Percentiles rank a stretch among this genome's conserved stretches.
phyloP scores from a whole-genome alignment of 2,113 vertebrate genomes.

The Nibea albiflora region DNA sequence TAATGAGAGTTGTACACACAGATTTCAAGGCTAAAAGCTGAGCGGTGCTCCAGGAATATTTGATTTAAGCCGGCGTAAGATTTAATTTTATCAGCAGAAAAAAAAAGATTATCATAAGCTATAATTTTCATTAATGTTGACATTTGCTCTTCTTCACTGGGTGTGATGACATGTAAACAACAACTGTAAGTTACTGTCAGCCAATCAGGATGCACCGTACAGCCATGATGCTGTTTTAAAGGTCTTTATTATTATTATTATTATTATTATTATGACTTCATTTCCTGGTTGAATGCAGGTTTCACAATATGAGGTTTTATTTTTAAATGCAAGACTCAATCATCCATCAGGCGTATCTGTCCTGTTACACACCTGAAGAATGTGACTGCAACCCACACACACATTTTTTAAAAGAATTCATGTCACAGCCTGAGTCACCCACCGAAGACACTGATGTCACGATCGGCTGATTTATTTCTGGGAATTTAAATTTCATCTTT shows the following conservation, averaged over 20 bases:
- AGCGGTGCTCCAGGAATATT: not conserved
- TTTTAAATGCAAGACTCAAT: no score
- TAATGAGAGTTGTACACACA: not conserved
- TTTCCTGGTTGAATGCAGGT: not conserved
- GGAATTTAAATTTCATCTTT: not conserved
- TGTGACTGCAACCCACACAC: not conserved
- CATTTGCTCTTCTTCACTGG: not conserved
- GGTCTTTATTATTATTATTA: not conserved
- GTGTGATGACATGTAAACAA: constrained; percentile 22
- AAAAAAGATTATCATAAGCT: not conserved
- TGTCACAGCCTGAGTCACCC: not conserved
- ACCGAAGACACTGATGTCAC: not conserved
- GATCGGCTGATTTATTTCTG: not conserved
- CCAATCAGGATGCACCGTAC: constrained; percentile 21
- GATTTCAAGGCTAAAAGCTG: not conserved
- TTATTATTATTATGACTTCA: not conserved
- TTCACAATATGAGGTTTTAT: not conserved
- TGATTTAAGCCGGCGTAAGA: not conserved
- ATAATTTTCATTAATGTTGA: not conserved
- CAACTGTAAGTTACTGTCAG: not conserved
- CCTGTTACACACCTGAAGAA: not conserved
- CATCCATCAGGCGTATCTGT: not conserved
- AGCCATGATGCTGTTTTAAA: not conserved
- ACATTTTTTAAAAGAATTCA: not conserved
- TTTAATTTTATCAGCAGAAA: not conserved